phyloP scores from a whole-genome alignment of 2,888 invertebrate genomes.

The Tipula lateralis region DNA sequence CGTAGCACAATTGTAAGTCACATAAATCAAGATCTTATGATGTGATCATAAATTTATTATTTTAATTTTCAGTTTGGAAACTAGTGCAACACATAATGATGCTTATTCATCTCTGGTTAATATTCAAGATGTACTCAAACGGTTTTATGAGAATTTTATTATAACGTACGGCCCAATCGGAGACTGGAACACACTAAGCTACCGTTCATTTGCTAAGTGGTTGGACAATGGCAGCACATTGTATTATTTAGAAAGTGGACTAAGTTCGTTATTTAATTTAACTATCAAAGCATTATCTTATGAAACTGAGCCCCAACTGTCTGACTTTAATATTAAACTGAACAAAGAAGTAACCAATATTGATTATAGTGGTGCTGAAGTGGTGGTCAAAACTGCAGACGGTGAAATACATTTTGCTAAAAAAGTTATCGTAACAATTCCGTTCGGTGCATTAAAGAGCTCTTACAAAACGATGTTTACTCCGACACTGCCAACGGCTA shows the following conservation, averaged over 20 bases:
- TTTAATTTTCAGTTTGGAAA: not conserved
- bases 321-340: not conserved
- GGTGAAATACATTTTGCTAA: not conserved
- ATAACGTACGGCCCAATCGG: not conserved
- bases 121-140: not conserved
- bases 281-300: not conserved
- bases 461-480: not conserved
- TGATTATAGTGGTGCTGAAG: not conserved
- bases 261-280: not conserved
- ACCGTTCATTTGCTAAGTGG: not conserved
- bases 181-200: not conserved
- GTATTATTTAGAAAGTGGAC: not conserved
- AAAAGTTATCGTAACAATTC: not conserved
- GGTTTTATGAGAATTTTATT: not conserved
- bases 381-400: not conserved
- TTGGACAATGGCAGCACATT: not conserved
- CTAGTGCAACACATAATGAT: not conserved
- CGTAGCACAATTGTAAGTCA: not conserved
- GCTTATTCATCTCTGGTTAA: not conserved
- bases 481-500: not conserved
- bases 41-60: not conserved
- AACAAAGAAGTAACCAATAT: not conserved
- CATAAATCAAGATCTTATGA: not conserved
- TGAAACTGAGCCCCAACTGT: not conserved
- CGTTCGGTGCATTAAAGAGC: not conserved